These are phyloP conservation scores for Zosterops hypoxanthus DNA, from an alignment of 2,113 vertebrate genomes.

Conservation along the genomic window DNA sequence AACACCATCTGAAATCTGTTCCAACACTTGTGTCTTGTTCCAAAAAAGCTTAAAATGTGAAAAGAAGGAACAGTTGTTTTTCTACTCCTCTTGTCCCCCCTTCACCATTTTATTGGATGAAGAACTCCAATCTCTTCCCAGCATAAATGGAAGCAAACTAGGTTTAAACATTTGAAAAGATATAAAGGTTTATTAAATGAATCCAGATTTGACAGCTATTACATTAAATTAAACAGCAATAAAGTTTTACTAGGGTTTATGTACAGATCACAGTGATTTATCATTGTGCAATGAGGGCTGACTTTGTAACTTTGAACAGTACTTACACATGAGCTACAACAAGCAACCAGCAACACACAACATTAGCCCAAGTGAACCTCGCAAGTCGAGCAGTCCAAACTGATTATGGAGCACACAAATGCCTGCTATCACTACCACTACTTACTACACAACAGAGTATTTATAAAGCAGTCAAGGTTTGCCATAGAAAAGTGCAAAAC, in stretches of 20 bases:
- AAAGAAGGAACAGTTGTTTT: background rate
- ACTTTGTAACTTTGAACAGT: constrained; percentile 56
- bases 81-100: accelerated
- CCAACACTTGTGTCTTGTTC: background rate
- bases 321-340: constrained; percentile 31
- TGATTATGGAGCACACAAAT: background rate
- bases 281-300: constrained; percentile 72
- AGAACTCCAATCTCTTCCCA: background rate
- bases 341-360: constrained; percentile 50
- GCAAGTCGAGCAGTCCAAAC: background rate
- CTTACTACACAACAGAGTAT: background rate
- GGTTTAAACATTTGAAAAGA: constrained; percentile 48
- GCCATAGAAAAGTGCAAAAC: constrained; percentile 64
- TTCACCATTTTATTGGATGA: background rate
- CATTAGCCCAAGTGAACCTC: background rate
- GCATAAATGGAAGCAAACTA: background rate
- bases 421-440: constrained; percentile 8
- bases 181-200: constrained; percentile 74
- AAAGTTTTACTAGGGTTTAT: constrained; percentile 64
- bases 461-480: constrained; percentile 60
- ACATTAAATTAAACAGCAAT: constrained; percentile 74
- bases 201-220: constrained; percentile 42
- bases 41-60: background rate
- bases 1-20: background rate
- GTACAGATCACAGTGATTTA: constrained; percentile 80